A percentile compares a stretch with the other conserved stretches of the same genome.
Evolutionary conservation across 92 coral and sea anemone genomes (phyloP).

Genomic region (Ricordea florida): DNA sequence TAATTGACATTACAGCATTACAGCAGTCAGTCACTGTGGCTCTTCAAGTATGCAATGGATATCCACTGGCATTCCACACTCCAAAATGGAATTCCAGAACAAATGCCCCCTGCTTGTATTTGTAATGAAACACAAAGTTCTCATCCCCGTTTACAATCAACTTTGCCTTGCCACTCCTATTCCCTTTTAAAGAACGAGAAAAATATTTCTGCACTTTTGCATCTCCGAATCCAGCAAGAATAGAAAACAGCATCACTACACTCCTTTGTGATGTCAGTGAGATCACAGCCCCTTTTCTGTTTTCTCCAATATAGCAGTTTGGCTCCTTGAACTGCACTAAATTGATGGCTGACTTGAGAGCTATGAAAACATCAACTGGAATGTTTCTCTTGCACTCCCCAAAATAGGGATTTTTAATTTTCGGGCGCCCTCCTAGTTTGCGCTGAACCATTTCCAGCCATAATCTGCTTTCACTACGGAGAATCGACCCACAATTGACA

Average conservation of each 20-base stretch:
- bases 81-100: slow-evolving; percentile 33
- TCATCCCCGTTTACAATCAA: slow-evolving; percentile 25
- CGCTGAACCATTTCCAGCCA: slow-evolving; percentile 48
- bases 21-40: not conserved
- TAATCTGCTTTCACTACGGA: slow-evolving; percentile 38
- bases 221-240: slow-evolving; percentile 37
- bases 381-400: slow-evolving; percentile 49
- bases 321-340: slow-evolving; percentile 28
- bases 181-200: slow-evolving; percentile 6
- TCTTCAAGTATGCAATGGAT: slow-evolving; percentile 28
- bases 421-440: slow-evolving; percentile 32
- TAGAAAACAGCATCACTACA: slow-evolving; percentile 23
- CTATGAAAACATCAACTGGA: slow-evolving; percentile 56
- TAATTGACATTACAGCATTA: not conserved
- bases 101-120: slow-evolving; percentile 4
- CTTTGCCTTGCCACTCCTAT: slow-evolving; percentile 25
- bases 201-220: slow-evolving; percentile 36
- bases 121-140: slow-evolving; percentile 38
- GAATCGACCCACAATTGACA: slow-evolving; percentile 32
- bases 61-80: slow-evolving; percentile 51
- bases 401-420: slow-evolving; percentile 51
- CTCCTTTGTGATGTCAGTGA: slow-evolving; percentile 53
- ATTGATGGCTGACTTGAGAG: slow-evolving; percentile 23
- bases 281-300: slow-evolving; percentile 48
- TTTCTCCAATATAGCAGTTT: slow-evolving; percentile 37